phyloP scores from a whole-genome alignment of 1,140 invertebrate species.

The Himalopsyche phryganea region DNA sequence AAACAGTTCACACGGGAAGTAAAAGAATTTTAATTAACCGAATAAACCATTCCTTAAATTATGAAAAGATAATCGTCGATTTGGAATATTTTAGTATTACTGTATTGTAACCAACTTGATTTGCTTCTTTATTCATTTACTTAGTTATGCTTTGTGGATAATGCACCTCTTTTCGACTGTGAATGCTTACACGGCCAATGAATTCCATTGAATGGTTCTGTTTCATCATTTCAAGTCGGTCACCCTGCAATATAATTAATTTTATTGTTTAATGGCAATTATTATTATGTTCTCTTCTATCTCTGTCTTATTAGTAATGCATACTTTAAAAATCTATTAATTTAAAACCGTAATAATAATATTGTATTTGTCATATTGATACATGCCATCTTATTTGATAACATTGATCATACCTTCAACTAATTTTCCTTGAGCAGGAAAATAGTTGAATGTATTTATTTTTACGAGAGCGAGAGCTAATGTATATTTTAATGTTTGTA shows the following conservation, averaged over 20 bases:
- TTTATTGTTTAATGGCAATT: not conserved
- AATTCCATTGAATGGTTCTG: not conserved
- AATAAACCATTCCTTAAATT: no score
- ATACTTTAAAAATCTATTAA: not conserved
- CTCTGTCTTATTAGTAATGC: not conserved
- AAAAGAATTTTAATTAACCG: no score
- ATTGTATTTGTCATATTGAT: constrained; percentile 20
- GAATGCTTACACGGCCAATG: not conserved
- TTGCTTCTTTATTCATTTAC: no score
- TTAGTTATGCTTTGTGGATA: no score
- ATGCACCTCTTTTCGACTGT: no score
- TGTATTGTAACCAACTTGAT: no score
- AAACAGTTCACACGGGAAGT: no score
- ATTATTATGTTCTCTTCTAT: not conserved
- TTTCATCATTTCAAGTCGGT: not conserved
- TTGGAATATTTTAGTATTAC: no score
- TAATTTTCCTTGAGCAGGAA: not conserved
- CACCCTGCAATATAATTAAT: not conserved
- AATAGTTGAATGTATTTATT: not conserved
- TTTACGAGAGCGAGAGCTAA: not conserved
- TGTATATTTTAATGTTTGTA: not conserved
- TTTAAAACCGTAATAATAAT: constrained; percentile 3
- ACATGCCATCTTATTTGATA: constrained; percentile 23
- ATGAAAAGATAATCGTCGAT: no score
- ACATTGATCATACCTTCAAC: not conserved